These are phyloP conservation scores for Mus spicilegus DNA, from an alignment of 2,113 vertebrate genomes.

Conservation along the genomic window DNA sequence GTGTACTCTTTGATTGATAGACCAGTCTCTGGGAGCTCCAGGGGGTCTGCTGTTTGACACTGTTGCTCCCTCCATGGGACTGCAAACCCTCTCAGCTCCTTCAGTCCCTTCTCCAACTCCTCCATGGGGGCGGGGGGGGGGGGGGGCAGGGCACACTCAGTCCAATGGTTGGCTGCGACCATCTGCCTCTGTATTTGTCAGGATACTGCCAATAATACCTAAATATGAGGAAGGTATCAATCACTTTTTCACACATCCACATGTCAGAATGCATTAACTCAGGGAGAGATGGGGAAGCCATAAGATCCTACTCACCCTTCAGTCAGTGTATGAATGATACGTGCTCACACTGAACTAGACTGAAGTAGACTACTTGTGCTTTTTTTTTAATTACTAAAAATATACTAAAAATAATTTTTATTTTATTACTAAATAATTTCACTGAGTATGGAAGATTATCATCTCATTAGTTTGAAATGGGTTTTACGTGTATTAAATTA, in stretches of 20 bases:
- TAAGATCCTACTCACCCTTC: not conserved
- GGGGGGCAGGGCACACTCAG: too few species aligned
- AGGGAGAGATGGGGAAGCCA: not conserved
- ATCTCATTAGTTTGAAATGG: not conserved
- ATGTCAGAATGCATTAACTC: conserved; percentile 17
- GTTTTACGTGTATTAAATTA: not conserved
- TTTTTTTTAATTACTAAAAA: too few species aligned
- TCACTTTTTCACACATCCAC: not conserved
- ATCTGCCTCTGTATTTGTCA: too few species aligned
- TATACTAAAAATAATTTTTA: too few species aligned
- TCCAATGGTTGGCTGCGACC: too few species aligned
- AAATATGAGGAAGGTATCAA: conserved; percentile 12
- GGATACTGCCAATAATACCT: not conserved
- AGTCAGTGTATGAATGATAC: not conserved
- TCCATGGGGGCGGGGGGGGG: too few species aligned
- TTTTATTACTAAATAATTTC: not conserved
- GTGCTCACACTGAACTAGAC: not conserved
- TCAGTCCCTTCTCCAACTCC: too few species aligned
- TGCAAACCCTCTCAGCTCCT: too few species aligned
- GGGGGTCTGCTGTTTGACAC: too few species aligned
- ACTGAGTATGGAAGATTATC: not conserved
- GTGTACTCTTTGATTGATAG: too few species aligned
- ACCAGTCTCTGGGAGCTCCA: too few species aligned
- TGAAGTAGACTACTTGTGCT: not conserved
- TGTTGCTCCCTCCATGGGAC: too few species aligned